Evolutionary conservation across 1,140 invertebrate genomes (phyloP).

Genomic region (Tachypleus tridentatus): DNA sequence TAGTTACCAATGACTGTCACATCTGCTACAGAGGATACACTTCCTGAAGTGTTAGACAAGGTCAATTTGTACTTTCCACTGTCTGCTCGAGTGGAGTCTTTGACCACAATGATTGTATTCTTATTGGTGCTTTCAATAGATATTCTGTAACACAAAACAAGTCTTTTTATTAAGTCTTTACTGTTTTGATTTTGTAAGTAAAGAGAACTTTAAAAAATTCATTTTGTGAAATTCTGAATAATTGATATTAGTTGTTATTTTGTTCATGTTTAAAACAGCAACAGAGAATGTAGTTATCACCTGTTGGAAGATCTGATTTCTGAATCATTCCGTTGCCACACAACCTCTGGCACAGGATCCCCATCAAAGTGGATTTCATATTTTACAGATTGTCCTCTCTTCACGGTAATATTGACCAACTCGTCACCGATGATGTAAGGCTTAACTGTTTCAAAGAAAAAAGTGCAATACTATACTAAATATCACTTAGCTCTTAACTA

Average conservation of each 20-base stretch:
- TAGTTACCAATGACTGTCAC: too few relatives aligned
- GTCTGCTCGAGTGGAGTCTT: slow-evolving; percentile 69
- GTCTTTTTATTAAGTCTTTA: too few relatives aligned
- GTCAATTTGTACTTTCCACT: slow-evolving; percentile 80
- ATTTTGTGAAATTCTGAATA: too few relatives aligned
- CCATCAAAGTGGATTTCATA: slow-evolving; percentile 90
- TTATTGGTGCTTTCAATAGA: slow-evolving; percentile 46
- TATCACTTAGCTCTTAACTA: too few relatives aligned
- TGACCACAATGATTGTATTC: slow-evolving; percentile 80
- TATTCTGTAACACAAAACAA: slow-evolving; percentile 14
- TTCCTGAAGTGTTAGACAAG: slow-evolving; percentile 70
- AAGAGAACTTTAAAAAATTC: too few relatives aligned
- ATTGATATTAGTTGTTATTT: too few relatives aligned
- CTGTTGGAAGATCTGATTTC: slow-evolving; percentile 45
- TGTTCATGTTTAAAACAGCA: too few relatives aligned
- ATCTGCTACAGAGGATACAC: too few relatives aligned
- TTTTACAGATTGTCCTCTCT: slow-evolving; percentile 83
- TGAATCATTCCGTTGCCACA: slow-evolving; percentile 62
- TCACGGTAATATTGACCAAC: slow-evolving; percentile 72
- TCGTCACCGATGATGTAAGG: slow-evolving; percentile 84
- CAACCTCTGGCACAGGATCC: slow-evolving; percentile 86
- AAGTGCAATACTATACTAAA: too few relatives aligned
- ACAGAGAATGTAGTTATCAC: background rate
- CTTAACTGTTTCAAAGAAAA: slow-evolving; percentile 42
- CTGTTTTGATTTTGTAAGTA: too few relatives aligned